phyloP scores from a whole-genome alignment of 2,888 invertebrate genomes.

The Cloeon dipterum region DNA sequence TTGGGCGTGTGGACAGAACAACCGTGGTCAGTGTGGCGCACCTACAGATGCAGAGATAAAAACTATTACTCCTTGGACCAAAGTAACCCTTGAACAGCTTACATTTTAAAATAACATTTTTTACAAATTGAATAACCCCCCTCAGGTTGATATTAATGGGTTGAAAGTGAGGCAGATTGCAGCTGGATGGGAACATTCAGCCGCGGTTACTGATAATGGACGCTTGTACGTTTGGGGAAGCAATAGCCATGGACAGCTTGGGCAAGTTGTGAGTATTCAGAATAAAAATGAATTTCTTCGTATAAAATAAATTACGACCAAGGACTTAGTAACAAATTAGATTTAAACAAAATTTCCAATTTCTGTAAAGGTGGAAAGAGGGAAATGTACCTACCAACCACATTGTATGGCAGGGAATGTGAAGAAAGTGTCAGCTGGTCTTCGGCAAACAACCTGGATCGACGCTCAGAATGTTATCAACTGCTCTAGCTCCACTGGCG shows the following conservation, averaged over 20 bases:
- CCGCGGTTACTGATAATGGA: conserved; percentile 42
- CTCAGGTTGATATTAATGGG: no score
- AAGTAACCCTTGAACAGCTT: no score
- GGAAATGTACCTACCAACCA: no score
- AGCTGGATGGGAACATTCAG: conserved; percentile 67
- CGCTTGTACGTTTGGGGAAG: conserved; percentile 64
- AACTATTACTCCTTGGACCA: not conserved
- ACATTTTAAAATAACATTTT: no score
- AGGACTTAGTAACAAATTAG: no score
- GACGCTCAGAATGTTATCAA: no score
- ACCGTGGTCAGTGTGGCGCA: conserved; percentile 42
- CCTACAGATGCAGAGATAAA: conserved; percentile 4
- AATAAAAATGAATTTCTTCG: no score
- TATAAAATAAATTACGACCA: no score
- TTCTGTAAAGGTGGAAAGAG: not conserved
- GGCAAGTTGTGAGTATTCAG: conserved; percentile 16
- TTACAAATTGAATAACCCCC: no score
- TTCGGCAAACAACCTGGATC: conserved; percentile 40
- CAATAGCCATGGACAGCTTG: conserved; percentile 53
- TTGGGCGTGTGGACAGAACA: conserved; percentile 59
- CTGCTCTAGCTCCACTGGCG: conserved; percentile 39
- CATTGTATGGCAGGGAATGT: no score
- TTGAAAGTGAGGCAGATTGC: conserved; percentile 32
- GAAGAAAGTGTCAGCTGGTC: conserved; percentile 45
- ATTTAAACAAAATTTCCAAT: no score